These are phyloP conservation scores for Dascillus cervinus DNA, from an alignment of 2,888 invertebrate genomes.

Conservation along the genomic window DNA sequence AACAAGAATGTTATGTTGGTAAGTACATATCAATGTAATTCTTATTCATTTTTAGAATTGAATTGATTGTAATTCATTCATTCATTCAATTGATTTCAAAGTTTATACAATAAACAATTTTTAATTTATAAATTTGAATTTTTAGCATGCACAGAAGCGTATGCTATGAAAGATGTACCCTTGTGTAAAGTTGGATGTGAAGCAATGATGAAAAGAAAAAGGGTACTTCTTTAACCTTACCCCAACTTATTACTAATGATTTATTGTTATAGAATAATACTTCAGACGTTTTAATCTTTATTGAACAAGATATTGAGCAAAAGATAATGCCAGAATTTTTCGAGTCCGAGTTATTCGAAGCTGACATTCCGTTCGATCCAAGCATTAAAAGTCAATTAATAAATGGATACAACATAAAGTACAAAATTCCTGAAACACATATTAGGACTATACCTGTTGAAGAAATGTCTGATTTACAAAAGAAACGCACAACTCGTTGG, in stretches of 20 bases:
- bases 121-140: conserved; percentile 8
- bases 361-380: conserved; percentile 34
- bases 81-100: no score
- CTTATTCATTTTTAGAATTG: conserved; percentile 6
- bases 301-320: conserved; percentile 4
- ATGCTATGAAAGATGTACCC: conserved; percentile 20
- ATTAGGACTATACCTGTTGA: conserved; percentile 37
- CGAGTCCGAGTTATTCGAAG: conserved; percentile 29
- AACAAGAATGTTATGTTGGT: conserved; percentile 32
- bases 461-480: no score
- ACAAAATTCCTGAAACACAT: conserved; percentile 37
- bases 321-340: not conserved
- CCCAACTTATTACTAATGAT: not conserved
- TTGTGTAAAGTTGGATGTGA: conserved; percentile 29
- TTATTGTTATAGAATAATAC: conserved; percentile 7
- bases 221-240: conserved; percentile 15
- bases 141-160: conserved; percentile 31
- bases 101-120: no score
- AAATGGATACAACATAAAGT: conserved; percentile 31
- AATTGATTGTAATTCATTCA: no score
- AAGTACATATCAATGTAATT: conserved; percentile 17
- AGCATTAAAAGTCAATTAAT: conserved; percentile 34
- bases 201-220: conserved; percentile 27
- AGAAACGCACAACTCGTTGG: no score
- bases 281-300: conserved; percentile 3